Evolutionary conservation across 2,888 invertebrate genomes (phyloP), one percentile per base, ranked within the genome.

Genomic region (Leptopilina myrica): DNA sequence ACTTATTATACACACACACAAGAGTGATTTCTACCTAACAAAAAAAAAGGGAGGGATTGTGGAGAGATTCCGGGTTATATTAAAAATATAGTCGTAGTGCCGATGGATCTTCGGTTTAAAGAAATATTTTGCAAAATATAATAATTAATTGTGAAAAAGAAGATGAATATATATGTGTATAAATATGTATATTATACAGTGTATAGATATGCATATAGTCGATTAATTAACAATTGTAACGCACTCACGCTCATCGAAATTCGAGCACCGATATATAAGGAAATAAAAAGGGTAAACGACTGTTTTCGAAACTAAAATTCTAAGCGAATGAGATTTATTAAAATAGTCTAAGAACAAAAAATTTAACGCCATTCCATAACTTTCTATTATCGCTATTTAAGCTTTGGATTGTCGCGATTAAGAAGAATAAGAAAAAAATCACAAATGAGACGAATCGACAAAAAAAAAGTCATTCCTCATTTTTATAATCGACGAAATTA

Each of bases 111-210:
- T 86, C 85, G 87, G 85, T 84, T 49, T 83, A 87, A 86, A 85
- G 84, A 88, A 86, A 87, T 88, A 88, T 89, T 90, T 88, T 89
- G 87, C 87, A 86, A 87, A 86, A 82, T 88, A 33, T 33, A 86
- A 88, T 84, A 49, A 49, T 49, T 83, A 88, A 86, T 33, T 86
- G 87, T 87, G 87, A 85, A 82, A 83, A 81, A 79, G 80, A 77
- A 66, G 73, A 79, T 73, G 76, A 20, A 83, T 80, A 83, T 82
- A 85, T 83, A 80, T 80, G 82, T 80, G 84, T 82, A 85, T 84
- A 84, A 83, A 85, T 82, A 84, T 83, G 81, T 85, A 85, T 86
- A 77, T 66, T 77, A 79, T 83, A 82, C 78, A 81, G 79, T 81
- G 80, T 81, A 82, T 80, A 83, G 69, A 80, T 80, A 82, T 73